These are phyloP conservation scores for Asarcornis scutulata DNA, from an alignment of 2,113 vertebrate species.

Conservation along the genomic window DNA sequence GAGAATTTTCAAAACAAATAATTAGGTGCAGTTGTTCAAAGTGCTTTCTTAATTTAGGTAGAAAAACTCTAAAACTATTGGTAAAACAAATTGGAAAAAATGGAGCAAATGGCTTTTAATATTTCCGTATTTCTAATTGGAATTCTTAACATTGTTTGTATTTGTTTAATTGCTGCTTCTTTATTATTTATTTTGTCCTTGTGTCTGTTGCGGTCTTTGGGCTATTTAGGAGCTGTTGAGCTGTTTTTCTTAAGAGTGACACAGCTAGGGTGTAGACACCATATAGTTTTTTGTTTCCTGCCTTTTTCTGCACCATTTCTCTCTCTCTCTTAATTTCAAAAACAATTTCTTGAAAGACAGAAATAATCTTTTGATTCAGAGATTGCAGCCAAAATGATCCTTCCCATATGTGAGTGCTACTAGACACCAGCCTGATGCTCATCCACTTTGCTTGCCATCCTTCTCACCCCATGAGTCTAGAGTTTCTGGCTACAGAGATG, in stretches of 20 bases:
- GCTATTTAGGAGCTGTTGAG: neutral
- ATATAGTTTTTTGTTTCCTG: neutral
- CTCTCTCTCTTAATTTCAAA: neutral
- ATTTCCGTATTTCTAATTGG: neutral
- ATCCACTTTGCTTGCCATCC: neutral
- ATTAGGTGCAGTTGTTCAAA: neutral
- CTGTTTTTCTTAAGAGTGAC: neutral
- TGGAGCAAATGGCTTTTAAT: neutral
- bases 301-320: neutral
- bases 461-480: neutral
- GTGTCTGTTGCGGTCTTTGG: neutral
- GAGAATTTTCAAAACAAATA: neutral
- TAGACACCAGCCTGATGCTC: neutral
- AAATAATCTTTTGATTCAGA: neutral
- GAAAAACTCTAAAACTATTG: neutral
- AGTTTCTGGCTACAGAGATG: neutral
- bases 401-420: neutral
- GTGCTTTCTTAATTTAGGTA: neutral
- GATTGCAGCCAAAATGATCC: accelerated
- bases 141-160: neutral
- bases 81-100: neutral
- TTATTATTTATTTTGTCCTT: neutral
- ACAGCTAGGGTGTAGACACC: neutral
- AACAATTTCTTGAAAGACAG: neutral
- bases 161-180: neutral